phyloP scores from a whole-genome alignment of 2,797 vertebrate genomes.

The Hipposideros larvatus region DNA sequence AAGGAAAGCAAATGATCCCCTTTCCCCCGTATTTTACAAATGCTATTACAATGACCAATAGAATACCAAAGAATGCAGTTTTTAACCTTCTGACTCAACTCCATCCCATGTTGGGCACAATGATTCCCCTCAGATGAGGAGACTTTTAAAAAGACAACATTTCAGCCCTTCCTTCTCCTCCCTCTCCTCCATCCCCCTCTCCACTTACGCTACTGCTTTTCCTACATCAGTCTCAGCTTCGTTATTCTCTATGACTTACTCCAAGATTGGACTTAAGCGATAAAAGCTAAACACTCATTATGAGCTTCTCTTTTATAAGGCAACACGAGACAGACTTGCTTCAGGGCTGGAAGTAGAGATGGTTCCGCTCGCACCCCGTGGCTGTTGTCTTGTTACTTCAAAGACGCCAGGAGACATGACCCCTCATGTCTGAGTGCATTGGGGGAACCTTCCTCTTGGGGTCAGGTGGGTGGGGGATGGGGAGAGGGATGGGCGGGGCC shows the following conservation, averaged over 20 bases:
- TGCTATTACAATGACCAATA: conserved; percentile 63
- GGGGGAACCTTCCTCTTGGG: conserved; percentile 51
- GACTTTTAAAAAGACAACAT: conserved; percentile 22
- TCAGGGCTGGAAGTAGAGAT: conserved; percentile 76
- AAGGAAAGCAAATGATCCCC: conserved; percentile 62
- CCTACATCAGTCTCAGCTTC: conserved; percentile 81
- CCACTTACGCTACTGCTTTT: conserved; percentile 80
- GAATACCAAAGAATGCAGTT: conserved; percentile 75
- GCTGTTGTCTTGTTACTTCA: conserved; percentile 83
- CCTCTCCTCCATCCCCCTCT: conserved; percentile 71
- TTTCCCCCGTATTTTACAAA: conserved; percentile 49
- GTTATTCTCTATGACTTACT: conserved; percentile 84
- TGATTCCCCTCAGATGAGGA: background rate
- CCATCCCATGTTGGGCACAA: background rate
- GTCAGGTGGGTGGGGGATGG: conserved; percentile 30
- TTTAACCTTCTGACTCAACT: conserved; percentile 53
- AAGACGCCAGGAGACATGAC: conserved; percentile 79
- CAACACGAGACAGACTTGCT: conserved; percentile 89
- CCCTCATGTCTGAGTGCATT: conserved; percentile 47
- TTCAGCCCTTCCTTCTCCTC: conserved; percentile 1
- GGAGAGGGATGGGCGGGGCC: conserved; percentile 29
- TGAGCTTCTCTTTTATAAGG: conserved; percentile 88
- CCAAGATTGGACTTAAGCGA: conserved; percentile 87
- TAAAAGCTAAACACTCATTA: conserved; percentile 89
- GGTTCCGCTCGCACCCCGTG: conserved; percentile 81